These are phyloP conservation scores for Lagopus muta DNA, from an alignment of 2,113 vertebrate species.

Conservation along the genomic window DNA sequence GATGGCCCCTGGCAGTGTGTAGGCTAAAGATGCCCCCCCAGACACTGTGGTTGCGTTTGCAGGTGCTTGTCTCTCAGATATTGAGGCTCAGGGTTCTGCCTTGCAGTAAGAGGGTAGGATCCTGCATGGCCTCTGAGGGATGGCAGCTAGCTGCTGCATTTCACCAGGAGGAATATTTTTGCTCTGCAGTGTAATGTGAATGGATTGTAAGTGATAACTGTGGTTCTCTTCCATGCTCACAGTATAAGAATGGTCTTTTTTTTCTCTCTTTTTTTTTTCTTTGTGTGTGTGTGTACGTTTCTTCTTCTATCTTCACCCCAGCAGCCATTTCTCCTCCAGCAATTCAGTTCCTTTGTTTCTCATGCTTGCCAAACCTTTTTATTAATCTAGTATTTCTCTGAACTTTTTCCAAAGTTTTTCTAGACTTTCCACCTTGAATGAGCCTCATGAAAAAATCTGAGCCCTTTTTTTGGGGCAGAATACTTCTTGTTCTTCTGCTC, in stretches of 20 bases:
- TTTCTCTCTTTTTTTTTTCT: neutral
- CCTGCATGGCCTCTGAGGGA: neutral
- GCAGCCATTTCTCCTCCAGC: neutral
- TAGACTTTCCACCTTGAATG: slow-evolving; percentile 22
- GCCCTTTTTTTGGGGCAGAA: neutral
- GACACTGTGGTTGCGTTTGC: fast-evolving
- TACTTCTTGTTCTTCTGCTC: neutral
- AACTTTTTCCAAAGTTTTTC: slow-evolving; percentile 28
- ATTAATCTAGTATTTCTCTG: slow-evolving; percentile 7
- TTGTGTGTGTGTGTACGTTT: neutral
- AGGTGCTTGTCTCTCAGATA: neutral
- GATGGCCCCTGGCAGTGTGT: neutral
- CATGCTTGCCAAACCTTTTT: neutral
- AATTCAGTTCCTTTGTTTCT: neutral
- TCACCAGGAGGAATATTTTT: neutral
- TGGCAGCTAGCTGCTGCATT: neutral
- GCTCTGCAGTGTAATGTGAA: neutral
- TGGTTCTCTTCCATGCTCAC: neutral
- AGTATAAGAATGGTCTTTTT: neutral
- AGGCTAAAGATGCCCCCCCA: neutral
- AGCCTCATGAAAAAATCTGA: slow-evolving; percentile 45
- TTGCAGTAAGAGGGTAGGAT: neutral
- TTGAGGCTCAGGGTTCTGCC: neutral
- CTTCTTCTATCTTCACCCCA: neutral
- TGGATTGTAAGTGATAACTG: neutral